Evolutionary conservation across 2,888 invertebrate species (phyloP).

Genomic region (Chouioia cunea): DNA sequence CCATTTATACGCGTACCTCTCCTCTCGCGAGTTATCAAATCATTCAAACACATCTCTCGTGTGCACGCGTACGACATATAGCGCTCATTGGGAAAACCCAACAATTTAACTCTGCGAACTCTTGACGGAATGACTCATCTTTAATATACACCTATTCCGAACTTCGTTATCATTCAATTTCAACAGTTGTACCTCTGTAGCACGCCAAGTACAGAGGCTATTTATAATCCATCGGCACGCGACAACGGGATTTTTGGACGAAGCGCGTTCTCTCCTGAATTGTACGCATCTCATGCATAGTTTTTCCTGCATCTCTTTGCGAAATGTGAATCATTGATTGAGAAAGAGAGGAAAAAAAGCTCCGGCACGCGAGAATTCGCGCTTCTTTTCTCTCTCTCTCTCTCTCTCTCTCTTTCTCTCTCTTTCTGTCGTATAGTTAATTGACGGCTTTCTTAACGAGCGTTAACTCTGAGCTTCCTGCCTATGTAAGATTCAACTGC

Average conservation of each 20-base stretch:
- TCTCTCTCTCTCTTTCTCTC: conserved; percentile 49
- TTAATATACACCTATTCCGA: background rate
- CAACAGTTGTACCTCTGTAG: conserved; percentile 1
- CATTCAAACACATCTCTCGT: background rate
- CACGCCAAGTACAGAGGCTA: too few species aligned
- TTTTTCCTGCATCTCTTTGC: background rate
- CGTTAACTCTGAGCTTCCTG: conserved; percentile 67
- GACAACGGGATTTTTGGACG: too few species aligned
- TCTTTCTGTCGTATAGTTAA: too few species aligned
- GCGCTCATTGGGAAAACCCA: conserved; percentile 30
- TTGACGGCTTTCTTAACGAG: conserved; percentile 53
- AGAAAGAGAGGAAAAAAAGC: background rate
- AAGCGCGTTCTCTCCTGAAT: background rate
- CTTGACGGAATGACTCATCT: conserved; percentile 11
- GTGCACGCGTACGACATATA: background rate
- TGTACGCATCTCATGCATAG: background rate
- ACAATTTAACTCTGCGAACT: too few species aligned
- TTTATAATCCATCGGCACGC: too few species aligned
- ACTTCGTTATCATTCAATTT: conserved; percentile 8
- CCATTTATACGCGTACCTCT: background rate
- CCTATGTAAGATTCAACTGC: conserved; percentile 61
- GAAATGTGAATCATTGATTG: conserved; percentile 33
- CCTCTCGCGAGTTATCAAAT: conserved; percentile 17
- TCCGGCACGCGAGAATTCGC: conserved; percentile 47
- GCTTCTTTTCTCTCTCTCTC: too few species aligned